These are phyloP conservation scores for Andinoacara biseriatus DNA, from an alignment of 2,113 vertebrate genomes.

Conservation along the genomic window DNA sequence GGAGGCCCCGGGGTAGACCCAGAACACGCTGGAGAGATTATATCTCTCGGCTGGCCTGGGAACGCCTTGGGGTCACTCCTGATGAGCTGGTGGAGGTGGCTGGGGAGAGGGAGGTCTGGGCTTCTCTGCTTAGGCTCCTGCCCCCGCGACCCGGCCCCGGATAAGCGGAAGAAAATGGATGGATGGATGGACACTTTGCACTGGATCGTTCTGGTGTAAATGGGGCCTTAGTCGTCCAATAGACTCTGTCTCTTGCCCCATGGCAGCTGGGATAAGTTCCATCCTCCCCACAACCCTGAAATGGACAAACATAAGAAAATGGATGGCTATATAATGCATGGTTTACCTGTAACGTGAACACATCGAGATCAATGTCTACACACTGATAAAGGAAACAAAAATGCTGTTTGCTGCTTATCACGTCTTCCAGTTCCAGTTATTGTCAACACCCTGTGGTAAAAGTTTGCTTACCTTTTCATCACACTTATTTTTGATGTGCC, in stretches of 20 bases:
- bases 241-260: no score
- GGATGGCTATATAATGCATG: neutral
- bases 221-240: neutral
- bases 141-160: no score
- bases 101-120: no score
- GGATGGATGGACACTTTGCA: no score
- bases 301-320: neutral
- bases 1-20: no score
- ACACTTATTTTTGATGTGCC: conserved; percentile 42
- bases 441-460: conserved; percentile 25
- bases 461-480: conserved; percentile 40
- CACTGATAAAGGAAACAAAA: neutral
- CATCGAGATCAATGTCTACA: neutral
- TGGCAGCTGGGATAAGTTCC: neutral
- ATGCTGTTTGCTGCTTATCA: conserved; percentile 22
- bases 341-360: neutral
- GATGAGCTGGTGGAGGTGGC: no score
- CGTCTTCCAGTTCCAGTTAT: neutral
- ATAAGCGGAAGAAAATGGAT: no score
- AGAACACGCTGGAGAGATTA: no score
- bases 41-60: no score
- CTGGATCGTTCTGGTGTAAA: no score
- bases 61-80: no score
- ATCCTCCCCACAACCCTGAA: neutral
- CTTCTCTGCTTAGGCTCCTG: no score